A percentile compares a stretch with the other conserved stretches of the same genome.
Evolutionary conservation across 2,888 invertebrate genomes (phyloP).

Genomic region (Drosophila rubida): DNA sequence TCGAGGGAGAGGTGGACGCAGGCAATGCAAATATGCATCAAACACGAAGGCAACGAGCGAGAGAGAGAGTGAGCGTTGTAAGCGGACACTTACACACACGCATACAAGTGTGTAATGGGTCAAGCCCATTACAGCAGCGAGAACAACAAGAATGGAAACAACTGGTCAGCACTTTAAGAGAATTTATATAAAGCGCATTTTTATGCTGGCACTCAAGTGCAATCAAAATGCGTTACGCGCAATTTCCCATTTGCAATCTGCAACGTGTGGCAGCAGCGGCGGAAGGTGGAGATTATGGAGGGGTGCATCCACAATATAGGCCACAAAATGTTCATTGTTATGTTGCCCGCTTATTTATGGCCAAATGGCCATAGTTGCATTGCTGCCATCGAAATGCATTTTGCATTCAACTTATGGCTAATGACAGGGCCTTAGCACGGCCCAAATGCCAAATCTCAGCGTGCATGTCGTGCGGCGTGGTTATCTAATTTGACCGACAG

Average conservation of each 20-base stretch:
- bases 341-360: slow-evolving; percentile 52
- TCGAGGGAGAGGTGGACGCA: background rate
- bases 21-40: background rate
- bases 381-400: slow-evolving; percentile 33
- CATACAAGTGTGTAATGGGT: slow-evolving; percentile 21
- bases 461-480: slow-evolving; percentile 9
- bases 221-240: slow-evolving; percentile 76
- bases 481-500: slow-evolving; percentile 49
- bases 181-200: slow-evolving; percentile 73
- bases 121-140: slow-evolving; percentile 26
- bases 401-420: slow-evolving; percentile 36
- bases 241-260: slow-evolving; percentile 53
- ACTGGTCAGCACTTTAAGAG: slow-evolving; percentile 62
- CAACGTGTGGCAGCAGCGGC: background rate
- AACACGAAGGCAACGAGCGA: background rate
- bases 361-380: slow-evolving; percentile 25
- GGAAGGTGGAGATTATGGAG: too few species aligned
- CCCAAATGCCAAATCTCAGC: slow-evolving; percentile 6
- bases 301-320: slow-evolving; percentile 46
- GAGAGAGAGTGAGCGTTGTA: slow-evolving; percentile 7
- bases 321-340: slow-evolving; percentile 72
- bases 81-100: slow-evolving; percentile 16
- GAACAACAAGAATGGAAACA: slow-evolving; percentile 31
- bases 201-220: slow-evolving; percentile 74
- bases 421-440: slow-evolving; percentile 20